Conservation (phyloP, 2,797 vertebrate species). For the Lophotriccus pileatus region DNA sequence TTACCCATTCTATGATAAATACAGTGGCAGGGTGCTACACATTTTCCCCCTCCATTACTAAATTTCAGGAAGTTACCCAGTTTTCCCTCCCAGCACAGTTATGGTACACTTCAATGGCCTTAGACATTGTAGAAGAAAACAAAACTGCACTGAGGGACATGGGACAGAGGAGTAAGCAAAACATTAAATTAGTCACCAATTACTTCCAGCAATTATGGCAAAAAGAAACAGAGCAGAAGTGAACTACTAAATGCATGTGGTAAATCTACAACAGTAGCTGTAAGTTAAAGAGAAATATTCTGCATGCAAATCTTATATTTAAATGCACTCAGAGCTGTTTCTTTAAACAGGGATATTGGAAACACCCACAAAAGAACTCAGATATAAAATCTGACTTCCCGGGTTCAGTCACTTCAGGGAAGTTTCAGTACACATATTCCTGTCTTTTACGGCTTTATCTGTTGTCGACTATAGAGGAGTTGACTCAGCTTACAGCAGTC, state of each 20-base stretch:
- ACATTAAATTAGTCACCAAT: neutral
- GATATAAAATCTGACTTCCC: neutral
- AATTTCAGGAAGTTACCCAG: neutral
- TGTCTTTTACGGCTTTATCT: neutral
- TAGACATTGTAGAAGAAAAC: neutral
- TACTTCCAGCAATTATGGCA: neutral
- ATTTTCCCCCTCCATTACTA: neutral
- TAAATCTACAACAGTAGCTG: neutral
- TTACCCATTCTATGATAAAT: neutral
- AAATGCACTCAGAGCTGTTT: neutral
- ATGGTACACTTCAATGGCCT: neutral
- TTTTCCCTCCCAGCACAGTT: neutral
- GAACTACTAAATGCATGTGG: neutral
- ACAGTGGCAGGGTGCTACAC: neutral
- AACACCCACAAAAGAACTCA: neutral
- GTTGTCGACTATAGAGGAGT: neutral
- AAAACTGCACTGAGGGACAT: neutral
- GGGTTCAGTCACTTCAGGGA: neutral
- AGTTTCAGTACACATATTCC: neutral
- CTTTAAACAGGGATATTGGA: neutral
- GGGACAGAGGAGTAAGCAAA: neutral
- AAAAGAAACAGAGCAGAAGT: neutral
- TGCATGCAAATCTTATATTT: neutral
- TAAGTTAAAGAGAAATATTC: neutral
- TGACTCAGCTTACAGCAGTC: neutral